Evolutionary conservation across 1,140 invertebrate species (phyloP), one percentile per base, ranked within the genome.

Genomic region (Cydia fagiglandana): DNA sequence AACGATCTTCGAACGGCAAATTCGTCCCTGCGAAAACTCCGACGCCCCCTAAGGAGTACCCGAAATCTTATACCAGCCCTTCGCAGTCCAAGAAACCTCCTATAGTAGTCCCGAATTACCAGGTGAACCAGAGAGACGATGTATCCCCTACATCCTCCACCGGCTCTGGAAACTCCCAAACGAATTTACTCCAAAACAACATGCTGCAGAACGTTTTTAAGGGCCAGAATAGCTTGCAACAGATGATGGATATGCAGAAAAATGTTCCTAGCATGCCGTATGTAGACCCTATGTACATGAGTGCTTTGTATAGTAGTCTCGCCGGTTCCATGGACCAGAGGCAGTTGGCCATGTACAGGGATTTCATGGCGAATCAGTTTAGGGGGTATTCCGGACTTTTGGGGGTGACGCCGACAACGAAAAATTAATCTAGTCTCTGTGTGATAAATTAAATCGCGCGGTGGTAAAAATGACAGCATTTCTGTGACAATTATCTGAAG

Each of bases 201-300:
- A 34, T 84, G 2, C 75, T 83, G 12, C 84, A 74, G 53, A 78
- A 87, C 68, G 78, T 79, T 0, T 82, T 83, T 61, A 86, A 87
- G 74, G 77, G 74, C 7, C 84, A 83, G 6, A 87, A 81, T 41
- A 73, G 68, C n/a, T 13, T 88, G 38, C 81, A 84, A 1, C 85
- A 86, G 66, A 82, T 90, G 45, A 84, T 88, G 79, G 88, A 90
- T 45, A 75, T 86, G 79, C 83, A 88, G 75, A 86, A 89, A 53
- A 80, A 64, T n/a, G 79, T 85, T 0, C 83, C 87, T 0, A 80
- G 74, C 17, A 73, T 81, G 12, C 85, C 86, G 0, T 84, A 88
- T 5, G 83, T 91, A 74, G 92, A 93, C 75, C 91, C 91, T 0
- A 78, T 91, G 78, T 93, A 93, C 68, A 86, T 92, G 88, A 87